A percentile compares a stretch with the other conserved stretches of the same genome.
Evolutionary conservation across 2,113 vertebrate species (phyloP).

Genomic region (Emydocephalus ijimae): DNA sequence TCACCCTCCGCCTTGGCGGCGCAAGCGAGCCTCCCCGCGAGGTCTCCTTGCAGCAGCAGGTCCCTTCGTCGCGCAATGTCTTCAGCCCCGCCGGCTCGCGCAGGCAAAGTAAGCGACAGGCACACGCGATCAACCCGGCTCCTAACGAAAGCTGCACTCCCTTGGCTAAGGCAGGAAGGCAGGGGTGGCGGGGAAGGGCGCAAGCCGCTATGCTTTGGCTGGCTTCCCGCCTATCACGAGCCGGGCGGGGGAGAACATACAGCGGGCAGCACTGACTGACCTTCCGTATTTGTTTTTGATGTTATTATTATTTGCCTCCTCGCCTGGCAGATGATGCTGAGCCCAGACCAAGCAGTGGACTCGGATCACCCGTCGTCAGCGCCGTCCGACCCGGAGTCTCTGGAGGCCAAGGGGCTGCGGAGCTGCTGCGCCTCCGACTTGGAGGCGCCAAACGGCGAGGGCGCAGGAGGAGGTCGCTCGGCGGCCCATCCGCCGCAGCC

Average conservation of each 20-base stretch:
- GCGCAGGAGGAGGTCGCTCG: conserved; percentile 55
- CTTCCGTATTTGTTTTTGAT: not conserved
- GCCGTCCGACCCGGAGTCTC: conserved; percentile 81
- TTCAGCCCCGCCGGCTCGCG: not conserved
- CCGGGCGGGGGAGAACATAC: too few relatives aligned
- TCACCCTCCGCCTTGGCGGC: not conserved
- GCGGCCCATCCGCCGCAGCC: conserved; percentile 73
- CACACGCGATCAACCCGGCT: not conserved
- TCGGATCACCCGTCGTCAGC: conserved; percentile 80
- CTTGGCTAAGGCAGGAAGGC: not conserved
- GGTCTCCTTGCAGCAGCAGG: not conserved
- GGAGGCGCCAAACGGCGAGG: conserved; percentile 70
- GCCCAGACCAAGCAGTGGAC: conserved; percentile 81
- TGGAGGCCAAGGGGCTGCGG: conserved; percentile 74
- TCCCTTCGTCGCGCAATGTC: not conserved
- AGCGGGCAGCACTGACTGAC: not conserved
- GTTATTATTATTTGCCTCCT: conserved; percentile 25
- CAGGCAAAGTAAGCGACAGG: not conserved
- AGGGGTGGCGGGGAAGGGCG: too few relatives aligned
- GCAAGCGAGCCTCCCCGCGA: not conserved
- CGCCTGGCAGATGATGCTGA: conserved; percentile 88
- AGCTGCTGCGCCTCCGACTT: conserved; percentile 40
- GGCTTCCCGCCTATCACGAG: not conserved
- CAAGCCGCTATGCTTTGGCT: not conserved
- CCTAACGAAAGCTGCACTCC: not conserved